Evolutionary conservation across 2,888 invertebrate genomes (phyloP), one percentile per base, ranked within the genome.

Genomic region (Coecobrya sp.): DNA sequence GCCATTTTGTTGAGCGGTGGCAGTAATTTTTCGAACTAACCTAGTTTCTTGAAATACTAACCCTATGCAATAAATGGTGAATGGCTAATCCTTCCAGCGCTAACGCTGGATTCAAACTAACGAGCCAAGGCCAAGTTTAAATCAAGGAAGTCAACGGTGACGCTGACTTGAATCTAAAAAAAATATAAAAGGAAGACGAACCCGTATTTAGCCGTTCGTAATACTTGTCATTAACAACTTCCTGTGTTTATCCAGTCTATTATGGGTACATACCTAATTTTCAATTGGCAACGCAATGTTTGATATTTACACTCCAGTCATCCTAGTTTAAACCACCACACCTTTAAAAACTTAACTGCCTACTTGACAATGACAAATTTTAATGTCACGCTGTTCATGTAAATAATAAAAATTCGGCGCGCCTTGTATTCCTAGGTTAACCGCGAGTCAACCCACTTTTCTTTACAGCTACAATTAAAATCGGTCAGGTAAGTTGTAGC

Each of bases 1-100:
- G 92, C 92, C 92, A 92, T 92, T 76, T 68, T 92, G 42, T 19
- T 82, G 45, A 16, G 27, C 4, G n/a, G 68, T 68, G 3, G 36
- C 22, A 5, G 49, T 76, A 25, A 76, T 49, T 27, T 82, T 82
- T 8, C 59, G 30, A 55, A 82, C 45, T 82, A 82, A 82, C 59
- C 82, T 82, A 55, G 27, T 82, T n/a, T 82, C 82, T 76, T 76
- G 45, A 25, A 76, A 76, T 36, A 76, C n/a, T 76, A 76, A 76
- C 0, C 76, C 49, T 76, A 76, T 45, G 11, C 45, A 19, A 11
- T 76, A 65, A 85, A 85, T 85, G 22, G 19, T 86, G 59, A 42
- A 42, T 36, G 42, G 11, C 0, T 5, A 68, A 68, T 27, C 13
- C 27, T n/a, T 65, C 84, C 84, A 84, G 84, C 84, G 36, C 52